phyloP scores from a whole-genome alignment of 2,797 vertebrate genomes.

The Spinibarbus caldwelli region DNA sequence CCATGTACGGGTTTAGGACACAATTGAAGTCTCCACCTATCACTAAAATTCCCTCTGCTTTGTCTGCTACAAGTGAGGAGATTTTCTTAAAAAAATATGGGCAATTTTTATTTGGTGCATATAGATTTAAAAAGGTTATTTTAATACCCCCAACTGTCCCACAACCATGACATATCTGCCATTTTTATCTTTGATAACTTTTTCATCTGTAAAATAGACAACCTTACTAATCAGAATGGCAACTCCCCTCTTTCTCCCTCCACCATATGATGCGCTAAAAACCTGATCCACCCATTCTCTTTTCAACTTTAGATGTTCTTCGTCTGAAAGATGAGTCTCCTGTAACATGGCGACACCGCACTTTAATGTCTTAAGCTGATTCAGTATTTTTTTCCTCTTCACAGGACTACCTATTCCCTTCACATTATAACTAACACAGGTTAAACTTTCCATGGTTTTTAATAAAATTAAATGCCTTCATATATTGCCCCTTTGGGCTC shows the following conservation, averaged over 20 bases:
- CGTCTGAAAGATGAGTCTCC: conserved; percentile 1
- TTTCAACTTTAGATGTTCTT: conserved; percentile 11
- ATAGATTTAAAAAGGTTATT: conserved; percentile 29
- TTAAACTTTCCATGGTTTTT: background rate
- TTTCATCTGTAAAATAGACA: background rate
- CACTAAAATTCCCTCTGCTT: background rate
- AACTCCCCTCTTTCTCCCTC: too few species aligned
- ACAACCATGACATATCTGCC: conserved; percentile 25
- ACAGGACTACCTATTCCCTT: background rate
- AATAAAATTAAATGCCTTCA: too few species aligned
- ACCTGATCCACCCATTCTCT: background rate
- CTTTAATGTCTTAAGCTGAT: conserved; percentile 18
- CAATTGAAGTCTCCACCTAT: background rate
- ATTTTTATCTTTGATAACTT: conserved; percentile 2
- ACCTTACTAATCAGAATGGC: too few species aligned
- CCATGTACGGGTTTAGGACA: background rate
- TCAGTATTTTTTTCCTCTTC: background rate
- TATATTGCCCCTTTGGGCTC: too few species aligned
- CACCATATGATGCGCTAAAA: too few species aligned
- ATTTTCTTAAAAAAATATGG: conserved; percentile 19
- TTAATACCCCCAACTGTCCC: conserved; percentile 1
- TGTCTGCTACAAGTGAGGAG: background rate
- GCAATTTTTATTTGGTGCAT: conserved; percentile 40
- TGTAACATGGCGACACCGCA: background rate
- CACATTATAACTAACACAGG: background rate